Percentiles rank a stretch among this genome's conserved stretches.
Conservation (phyloP, 2,113 vertebrate genomes). For the Coreoperca whiteheadi region DNA sequence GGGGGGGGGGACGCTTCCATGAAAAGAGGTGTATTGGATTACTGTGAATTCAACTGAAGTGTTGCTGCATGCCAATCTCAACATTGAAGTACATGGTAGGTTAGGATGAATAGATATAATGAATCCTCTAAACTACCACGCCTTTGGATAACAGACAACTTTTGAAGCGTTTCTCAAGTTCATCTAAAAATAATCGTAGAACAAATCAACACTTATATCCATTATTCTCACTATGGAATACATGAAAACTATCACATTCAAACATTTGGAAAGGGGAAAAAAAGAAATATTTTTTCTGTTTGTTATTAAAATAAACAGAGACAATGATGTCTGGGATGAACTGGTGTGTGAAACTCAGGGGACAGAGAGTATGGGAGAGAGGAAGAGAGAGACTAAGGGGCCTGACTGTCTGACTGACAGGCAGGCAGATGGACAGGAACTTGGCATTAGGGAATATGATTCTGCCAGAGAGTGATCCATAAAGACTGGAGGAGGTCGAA, state of each 20-base stretch:
- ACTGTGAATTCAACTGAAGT: constrained; percentile 48
- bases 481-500: constrained; percentile 75
- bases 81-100: constrained; percentile 36
- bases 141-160: constrained; percentile 46
- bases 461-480: constrained; percentile 80
- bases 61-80: constrained; percentile 55
- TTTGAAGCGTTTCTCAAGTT: constrained; percentile 40
- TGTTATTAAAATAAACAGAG: constrained; percentile 81
- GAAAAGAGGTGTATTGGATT: constrained; percentile 61
- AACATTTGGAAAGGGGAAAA: constrained; percentile 73
- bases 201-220: constrained; percentile 55
- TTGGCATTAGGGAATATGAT: constrained; percentile 81
- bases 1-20: constrained; percentile 25
- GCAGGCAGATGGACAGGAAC: constrained; percentile 75
- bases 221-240: constrained; percentile 55
- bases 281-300: constrained; percentile 67
- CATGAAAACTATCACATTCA: constrained; percentile 58
- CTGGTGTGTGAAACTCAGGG: constrained; percentile 77
- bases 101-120: constrained; percentile 39
- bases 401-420: constrained; percentile 76
- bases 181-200: constrained; percentile 34
- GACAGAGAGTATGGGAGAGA: constrained; percentile 45
- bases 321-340: constrained; percentile 77
- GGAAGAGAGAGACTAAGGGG: constrained; percentile 62
- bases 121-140: constrained; percentile 44